Base-by-base conservation (phyloP, 2,797 vertebrate genomes). In the Botia almorhae region DNA sequence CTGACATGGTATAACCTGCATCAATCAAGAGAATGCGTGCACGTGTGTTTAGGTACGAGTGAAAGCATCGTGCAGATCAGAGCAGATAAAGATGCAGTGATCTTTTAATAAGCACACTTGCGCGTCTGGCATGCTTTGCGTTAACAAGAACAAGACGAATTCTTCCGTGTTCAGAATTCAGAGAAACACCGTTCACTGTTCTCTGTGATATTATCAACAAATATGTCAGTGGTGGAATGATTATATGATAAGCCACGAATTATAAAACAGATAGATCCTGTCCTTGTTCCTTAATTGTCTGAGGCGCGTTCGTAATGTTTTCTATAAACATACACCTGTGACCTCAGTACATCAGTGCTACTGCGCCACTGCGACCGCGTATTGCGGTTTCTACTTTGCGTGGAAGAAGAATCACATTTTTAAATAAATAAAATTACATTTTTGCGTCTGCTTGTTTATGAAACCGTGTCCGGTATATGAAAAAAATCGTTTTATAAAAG, bases 1-100 rank as follows among this genome's bases (percentile, higher is more conserved):
- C 69, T 67, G 70, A 63, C 55, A 29, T 21, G 33, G 71, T 81
- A 83, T 76, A 67, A 79, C 79, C 76, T 16, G 55, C 19, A 81
- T 48, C 75, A 43, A 69, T 50, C 14, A 21, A 21, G 60, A 39
- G 74, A 67, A 61, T 36, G 8, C 0, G 39, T 13, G 16, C 61
- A 80, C 56, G 60, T 11, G 26, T 69, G 50, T 17, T 16, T 71
- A 36, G 51, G 17, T n/a, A 21, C 21, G 12, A 13, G 58, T 29
- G 58, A 26, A 26, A 61, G 26, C 21, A 14, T 4, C 1, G 23
- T 4, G 43, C 19, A 6, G 64, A 64, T 70, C 74, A 76, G 64
- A 81, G 64, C 58, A 50, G 36, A 67, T 69, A 67, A 80, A 74
- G 72, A 83, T 58, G 68, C 70, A 16, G 61, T 69, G 56, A 73